phyloP scores from a whole-genome alignment of 2,113 vertebrate genomes.

The Callocephalon fimbriatum region DNA sequence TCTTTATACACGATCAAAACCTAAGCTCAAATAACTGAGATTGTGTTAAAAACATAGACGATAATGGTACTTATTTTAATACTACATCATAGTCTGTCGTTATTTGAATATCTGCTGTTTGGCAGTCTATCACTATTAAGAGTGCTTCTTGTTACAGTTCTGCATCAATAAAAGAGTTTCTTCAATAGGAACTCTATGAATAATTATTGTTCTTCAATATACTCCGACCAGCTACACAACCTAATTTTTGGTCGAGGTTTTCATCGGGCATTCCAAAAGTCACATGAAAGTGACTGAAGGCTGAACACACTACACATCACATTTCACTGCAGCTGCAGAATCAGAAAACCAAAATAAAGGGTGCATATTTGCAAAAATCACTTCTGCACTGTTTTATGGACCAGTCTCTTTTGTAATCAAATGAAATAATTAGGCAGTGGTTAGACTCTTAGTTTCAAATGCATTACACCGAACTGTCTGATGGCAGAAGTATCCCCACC shows the following conservation, averaged over 20 bases:
- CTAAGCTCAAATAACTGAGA: conserved; percentile 54
- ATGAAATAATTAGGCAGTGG: neutral
- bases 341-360: neutral
- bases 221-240: neutral
- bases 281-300: conserved; percentile 22
- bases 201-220: conserved; percentile 36
- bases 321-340: neutral
- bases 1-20: conserved; percentile 69
- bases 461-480: neutral
- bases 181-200: conserved; percentile 21
- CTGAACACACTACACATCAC: neutral
- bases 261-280: neutral
- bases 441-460: conserved; percentile 22
- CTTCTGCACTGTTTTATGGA: neutral
- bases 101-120: neutral
- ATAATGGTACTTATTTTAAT: conserved; percentile 7
- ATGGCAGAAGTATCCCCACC: neutral
- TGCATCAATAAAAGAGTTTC: neutral
- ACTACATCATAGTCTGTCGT: neutral
- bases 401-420: neutral
- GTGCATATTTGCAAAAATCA: neutral
- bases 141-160: neutral
- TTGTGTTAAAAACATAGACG: neutral
- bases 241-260: conserved; percentile 14
- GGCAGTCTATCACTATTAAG: neutral